Evolutionary conservation across 2,113 vertebrate species (phyloP).

Genomic region (Zosterops lateralis): DNA sequence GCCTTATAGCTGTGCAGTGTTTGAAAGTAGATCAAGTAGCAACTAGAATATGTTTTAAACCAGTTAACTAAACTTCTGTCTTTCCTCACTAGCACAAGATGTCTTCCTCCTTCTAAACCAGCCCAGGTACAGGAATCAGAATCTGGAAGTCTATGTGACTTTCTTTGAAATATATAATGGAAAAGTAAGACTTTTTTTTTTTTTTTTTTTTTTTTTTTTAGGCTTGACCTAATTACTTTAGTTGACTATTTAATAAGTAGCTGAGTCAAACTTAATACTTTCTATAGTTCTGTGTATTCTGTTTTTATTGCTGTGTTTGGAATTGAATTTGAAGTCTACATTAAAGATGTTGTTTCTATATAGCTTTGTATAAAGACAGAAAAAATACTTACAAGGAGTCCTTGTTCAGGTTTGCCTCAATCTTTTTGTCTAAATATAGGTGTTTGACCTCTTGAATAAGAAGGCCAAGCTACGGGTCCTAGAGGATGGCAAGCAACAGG

Average conservation of each 20-base stretch:
- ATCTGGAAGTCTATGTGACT: constrained; percentile 85
- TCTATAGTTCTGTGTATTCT: background rate
- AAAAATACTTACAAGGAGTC: background rate
- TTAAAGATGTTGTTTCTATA: background rate
- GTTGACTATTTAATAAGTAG: background rate
- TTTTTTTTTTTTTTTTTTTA: background rate
- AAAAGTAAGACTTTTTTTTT: constrained; percentile 77
- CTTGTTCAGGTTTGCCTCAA: background rate
- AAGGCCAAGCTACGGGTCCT: constrained; percentile 91
- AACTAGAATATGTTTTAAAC: background rate
- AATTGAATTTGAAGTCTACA: background rate
- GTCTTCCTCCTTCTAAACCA: constrained; percentile 87
- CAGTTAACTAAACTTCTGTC: background rate
- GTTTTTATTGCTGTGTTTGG: background rate
- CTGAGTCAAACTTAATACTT: background rate
- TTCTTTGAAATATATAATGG: constrained; percentile 99
- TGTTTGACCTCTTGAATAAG: constrained; percentile 95
- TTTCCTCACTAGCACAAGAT: constrained; percentile 81
- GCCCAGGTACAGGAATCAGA: constrained; percentile 73
- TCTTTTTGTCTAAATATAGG: constrained; percentile 65
- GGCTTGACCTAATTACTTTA: background rate
- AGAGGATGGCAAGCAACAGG: constrained; percentile 92
- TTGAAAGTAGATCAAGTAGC: background rate
- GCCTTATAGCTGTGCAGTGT: background rate
- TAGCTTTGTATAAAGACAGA: background rate